Percentiles rank a stretch among this genome's conserved stretches.
Conservation (phyloP, 2,113 vertebrate species). For the Rhynchomys soricoides region DNA sequence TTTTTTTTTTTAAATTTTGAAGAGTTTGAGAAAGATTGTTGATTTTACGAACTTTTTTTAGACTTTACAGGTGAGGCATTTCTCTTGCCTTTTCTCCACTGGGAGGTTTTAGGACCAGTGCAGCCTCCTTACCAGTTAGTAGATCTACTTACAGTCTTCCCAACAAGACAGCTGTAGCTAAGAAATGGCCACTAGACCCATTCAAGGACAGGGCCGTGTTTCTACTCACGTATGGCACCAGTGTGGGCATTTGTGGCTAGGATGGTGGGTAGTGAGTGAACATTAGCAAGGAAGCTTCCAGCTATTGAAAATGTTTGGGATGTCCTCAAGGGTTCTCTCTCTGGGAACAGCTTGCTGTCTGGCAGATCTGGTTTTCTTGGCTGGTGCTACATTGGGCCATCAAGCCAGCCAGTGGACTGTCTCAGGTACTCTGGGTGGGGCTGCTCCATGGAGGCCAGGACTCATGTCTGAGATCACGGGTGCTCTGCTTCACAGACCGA, state of each 20-base stretch:
- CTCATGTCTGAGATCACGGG: accelerated
- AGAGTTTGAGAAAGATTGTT: neutral
- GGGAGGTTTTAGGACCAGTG: neutral
- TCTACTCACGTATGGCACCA: neutral
- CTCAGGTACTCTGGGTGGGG: neutral
- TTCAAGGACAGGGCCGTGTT: neutral
- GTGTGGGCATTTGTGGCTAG: neutral
- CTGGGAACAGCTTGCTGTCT: accelerated
- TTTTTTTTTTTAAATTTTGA: neutral
- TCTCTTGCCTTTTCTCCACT: neutral
- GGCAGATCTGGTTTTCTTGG: neutral
- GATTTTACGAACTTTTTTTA: neutral
- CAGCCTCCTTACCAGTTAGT: neutral
- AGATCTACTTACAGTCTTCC: neutral
- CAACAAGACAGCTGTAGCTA: neutral
- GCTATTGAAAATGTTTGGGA: neutral
- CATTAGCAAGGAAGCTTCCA: no score
- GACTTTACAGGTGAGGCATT: neutral
- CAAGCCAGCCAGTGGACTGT: neutral
- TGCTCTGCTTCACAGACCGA: slow-evolving; percentile 90
- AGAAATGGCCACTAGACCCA: neutral
- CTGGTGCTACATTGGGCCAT: no score
- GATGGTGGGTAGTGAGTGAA: neutral
- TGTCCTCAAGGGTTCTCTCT: neutral
- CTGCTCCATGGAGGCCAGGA: neutral